These are phyloP conservation scores for Ahaetulla prasina DNA, from an alignment of 2,113 vertebrate genomes.

Conservation along the genomic window DNA sequence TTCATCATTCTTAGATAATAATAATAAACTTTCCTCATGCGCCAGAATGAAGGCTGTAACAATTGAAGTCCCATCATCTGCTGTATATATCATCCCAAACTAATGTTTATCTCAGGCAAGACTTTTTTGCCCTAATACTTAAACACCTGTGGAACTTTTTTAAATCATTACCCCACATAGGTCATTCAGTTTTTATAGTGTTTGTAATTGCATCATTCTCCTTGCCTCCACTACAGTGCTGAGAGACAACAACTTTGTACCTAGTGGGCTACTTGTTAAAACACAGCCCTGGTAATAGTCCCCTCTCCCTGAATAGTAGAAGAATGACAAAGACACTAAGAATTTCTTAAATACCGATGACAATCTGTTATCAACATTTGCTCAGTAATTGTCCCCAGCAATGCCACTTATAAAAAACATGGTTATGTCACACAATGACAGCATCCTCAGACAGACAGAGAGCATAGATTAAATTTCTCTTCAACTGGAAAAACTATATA, in stretches of 20 bases:
- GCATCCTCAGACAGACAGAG: not conserved
- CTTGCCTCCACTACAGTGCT: not conserved
- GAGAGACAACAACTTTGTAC: conserved; percentile 27
- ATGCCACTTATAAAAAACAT: not conserved
- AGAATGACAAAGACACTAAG: conserved; percentile 19
- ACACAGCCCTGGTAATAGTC: conserved; percentile 1
- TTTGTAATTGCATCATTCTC: conserved; percentile 29
- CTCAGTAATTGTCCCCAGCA: conserved; percentile 9
- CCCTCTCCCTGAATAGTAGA: conserved; percentile 23
- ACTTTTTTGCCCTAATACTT: not conserved
- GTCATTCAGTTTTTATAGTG: conserved; percentile 11
- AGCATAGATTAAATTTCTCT: not conserved
- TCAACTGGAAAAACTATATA: not conserved
- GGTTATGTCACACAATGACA: not conserved
- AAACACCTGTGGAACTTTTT: not conserved
- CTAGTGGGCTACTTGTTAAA: conserved; percentile 9
- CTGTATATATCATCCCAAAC: not conserved
- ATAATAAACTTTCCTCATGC: not conserved
- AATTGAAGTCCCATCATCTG: not conserved
- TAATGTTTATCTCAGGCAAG: not conserved
- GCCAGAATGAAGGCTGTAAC: not conserved
- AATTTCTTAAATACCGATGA: not conserved
- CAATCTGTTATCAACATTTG: conserved; percentile 31
- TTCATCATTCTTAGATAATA: too few species aligned
- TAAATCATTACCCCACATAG: not conserved